phyloP scores from a whole-genome alignment of 1,140 invertebrate genomes.

The Leptinotarsa lineolata region DNA sequence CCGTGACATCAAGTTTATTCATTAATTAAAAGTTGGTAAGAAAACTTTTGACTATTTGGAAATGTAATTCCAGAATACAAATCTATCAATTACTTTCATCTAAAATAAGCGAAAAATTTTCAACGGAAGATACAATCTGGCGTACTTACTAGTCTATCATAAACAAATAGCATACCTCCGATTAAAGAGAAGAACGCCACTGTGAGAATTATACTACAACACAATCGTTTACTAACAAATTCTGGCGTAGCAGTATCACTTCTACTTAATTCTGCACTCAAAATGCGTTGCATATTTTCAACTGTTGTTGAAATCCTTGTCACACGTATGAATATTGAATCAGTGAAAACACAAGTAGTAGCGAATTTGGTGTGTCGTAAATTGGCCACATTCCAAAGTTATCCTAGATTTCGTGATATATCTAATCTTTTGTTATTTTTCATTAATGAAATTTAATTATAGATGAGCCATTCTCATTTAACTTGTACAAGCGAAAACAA shows the following conservation, averaged over 20 bases:
- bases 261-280: conserved; percentile 41
- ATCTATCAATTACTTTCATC: too few relatives aligned
- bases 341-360: neutral
- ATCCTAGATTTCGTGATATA: neutral
- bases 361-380: neutral
- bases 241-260: conserved; percentile 48
- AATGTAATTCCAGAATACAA: too few relatives aligned
- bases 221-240: conserved; percentile 61
- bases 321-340: neutral
- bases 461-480: neutral
- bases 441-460: neutral
- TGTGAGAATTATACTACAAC: conserved; percentile 59
- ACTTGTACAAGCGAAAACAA: too few relatives aligned
- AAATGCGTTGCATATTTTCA: conserved; percentile 41
- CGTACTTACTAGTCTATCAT: neutral
- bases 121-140: too few relatives aligned
- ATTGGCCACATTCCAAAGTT: neutral
- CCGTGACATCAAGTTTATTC: too few relatives aligned
- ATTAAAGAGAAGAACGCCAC: conserved; percentile 58
- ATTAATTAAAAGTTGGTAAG: too few relatives aligned
- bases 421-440: conserved; percentile 2
- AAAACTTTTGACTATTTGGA: too few relatives aligned
- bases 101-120: too few relatives aligned
- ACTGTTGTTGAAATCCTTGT: neutral
- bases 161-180: conserved; percentile 48